Conservation (phyloP, 2,113 vertebrate genomes). For the Lagopus leucura region DNA sequence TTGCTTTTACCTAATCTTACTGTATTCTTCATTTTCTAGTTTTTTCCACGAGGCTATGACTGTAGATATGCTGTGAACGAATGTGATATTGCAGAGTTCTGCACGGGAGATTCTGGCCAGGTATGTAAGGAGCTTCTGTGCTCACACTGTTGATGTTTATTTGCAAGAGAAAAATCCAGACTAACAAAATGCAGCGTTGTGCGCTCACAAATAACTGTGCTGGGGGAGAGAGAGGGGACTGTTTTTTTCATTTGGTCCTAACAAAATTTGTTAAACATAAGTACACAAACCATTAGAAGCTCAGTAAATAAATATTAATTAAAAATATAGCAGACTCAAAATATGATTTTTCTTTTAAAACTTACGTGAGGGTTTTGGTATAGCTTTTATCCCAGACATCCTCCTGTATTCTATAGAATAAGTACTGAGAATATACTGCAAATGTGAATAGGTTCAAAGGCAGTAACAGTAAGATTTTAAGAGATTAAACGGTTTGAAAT, state of each 20-base stretch:
- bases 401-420: neutral
- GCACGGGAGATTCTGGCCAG: conserved; percentile 96
- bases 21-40: conserved; percentile 75
- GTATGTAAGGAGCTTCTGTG: conserved; percentile 69
- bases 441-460: neutral
- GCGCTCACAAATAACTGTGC: neutral
- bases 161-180: neutral
- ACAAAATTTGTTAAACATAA: neutral
- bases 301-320: neutral
- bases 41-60: conserved; percentile 91
- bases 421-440: neutral
- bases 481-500: neutral
- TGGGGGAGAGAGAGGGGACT: too few relatives aligned
- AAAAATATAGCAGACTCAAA: neutral
- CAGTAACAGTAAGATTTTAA: neutral
- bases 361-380: neutral
- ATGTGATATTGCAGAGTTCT: conserved; percentile 94
- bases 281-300: neutral
- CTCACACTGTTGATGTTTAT: neutral
- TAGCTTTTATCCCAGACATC: neutral
- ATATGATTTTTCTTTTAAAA: neutral
- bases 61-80: conserved; percentile 94
- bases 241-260: neutral
- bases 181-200: neutral
- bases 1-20: neutral